Conservation (phyloP, 2,113 vertebrate species). For the Capreolus pygargus region DNA sequence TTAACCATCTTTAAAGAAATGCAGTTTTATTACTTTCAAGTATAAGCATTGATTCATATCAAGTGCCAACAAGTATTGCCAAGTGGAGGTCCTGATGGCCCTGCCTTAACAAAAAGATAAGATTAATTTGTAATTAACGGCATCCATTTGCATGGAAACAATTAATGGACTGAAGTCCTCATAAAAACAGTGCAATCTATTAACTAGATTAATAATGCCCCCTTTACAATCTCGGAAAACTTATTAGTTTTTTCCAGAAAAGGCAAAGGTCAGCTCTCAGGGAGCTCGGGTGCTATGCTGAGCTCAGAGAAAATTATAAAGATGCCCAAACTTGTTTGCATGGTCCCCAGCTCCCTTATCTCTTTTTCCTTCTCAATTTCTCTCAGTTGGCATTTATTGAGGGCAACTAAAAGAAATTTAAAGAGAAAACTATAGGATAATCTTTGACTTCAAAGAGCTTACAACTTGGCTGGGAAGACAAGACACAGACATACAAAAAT, state of each 20-base stretch:
- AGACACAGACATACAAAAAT: neutral
- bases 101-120: constrained; percentile 76
- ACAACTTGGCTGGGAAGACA: neutral
- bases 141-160: constrained; percentile 76
- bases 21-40: constrained; percentile 77
- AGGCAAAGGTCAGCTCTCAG: constrained; percentile 71
- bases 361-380: constrained; percentile 9
- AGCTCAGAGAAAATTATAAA: constrained; percentile 58
- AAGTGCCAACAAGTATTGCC: constrained; percentile 75
- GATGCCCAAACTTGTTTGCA: constrained; percentile 36
- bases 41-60: constrained; percentile 74
- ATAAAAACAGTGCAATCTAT: constrained; percentile 75
- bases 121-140: constrained; percentile 78
- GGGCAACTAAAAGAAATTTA: neutral
- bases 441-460: constrained; percentile 19
- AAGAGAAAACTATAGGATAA: neutral
- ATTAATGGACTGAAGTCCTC: constrained; percentile 76
- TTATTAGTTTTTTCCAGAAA: constrained; percentile 70
- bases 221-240: constrained; percentile 64
- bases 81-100: constrained; percentile 73
- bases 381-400: constrained; percentile 1
- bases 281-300: constrained; percentile 31
- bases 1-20: constrained; percentile 78
- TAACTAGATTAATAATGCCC: constrained; percentile 75
- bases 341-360: neutral